Evolutionary conservation across 2,797 vertebrate species (phyloP), one percentile per base, ranked within the genome.

Genomic region (Hafferia zeledoni): DNA sequence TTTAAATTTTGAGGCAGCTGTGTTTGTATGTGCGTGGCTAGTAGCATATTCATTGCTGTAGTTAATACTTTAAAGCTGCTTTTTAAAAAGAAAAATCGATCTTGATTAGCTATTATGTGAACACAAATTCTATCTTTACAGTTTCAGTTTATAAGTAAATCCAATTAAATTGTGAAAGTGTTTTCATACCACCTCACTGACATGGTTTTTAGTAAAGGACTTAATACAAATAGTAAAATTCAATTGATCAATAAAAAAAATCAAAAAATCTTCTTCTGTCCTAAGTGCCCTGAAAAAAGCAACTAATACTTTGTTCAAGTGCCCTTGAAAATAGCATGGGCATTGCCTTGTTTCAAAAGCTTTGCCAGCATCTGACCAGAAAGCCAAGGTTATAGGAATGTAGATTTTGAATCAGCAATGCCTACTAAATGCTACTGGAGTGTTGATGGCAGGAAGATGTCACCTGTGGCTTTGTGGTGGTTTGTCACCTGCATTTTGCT

Each of bases 51-150:
- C 68, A 37, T 13, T 67, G 49, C 39, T 72, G 75, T 59, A 17
- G 30, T 91, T 83, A 87, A 82, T 68, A 46, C 41, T 89, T 89
- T 46, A 50, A 93, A 92, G 30, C 23, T 83, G 68, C 31, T 69
- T 24, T 86, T 95, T 72, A 50, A 83, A 59, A 79, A 67, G 64
- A 70, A 90, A 91, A 85, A 50, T 37, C 33, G 18, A 6, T 60
- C 71, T 53, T 94, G 80, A 89, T 93, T 89, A 77, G 37, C 74
- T 90, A 63, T 82, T 87, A 77, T 31, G 30, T 61, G 23, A 90
- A 33, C 44, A 64, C 7, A 18, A 68, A 65, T 69, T 71, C 35
- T 64, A 1, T 76, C 67, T 49, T 90, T 65, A 65, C 17, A 50
- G 16, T 69, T 87, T 76, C 28, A 24, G 7, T 75, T 79, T 78